Base-by-base conservation (phyloP, 2,113 vertebrate species). In the Zosterops hypoxanthus region DNA sequence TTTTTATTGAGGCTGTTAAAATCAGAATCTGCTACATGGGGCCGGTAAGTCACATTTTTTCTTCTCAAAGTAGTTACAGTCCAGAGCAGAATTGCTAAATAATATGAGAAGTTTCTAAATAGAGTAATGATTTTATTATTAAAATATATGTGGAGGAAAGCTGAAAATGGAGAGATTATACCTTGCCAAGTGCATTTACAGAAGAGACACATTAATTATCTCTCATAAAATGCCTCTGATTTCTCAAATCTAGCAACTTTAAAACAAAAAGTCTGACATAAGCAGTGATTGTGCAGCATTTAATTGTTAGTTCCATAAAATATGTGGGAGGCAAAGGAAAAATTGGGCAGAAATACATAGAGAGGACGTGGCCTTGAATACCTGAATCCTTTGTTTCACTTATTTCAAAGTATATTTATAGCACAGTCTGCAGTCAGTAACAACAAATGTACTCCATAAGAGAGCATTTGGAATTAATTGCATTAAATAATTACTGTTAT, bases 1-100 rank as follows among this genome's bases (percentile, higher is more conserved):
- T 82, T 94, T 93, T 90, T 90, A 85, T 47, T 69, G 63, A 82
- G 77, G 49, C 10, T 92, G 11, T 92, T 88, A 66, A 23, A 88
- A 41, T 56, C 42, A 68, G 76, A 90, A 71, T 86, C 63, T 83
- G 19, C 36, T 92, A 15, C 39, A 9, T 6, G 47, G 49, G 55
- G 28, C 36, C 0, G 13, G 33, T 77, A 47, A 42, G 47, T 95
- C 50, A 26, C 11, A 9, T 75, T 47, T 82, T 66, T 55, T 72
- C 65, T 69, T 76, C 42, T 89, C 46, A n/a, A 56, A 83, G 68
- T 70, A 70, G 44, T 92, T 91, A 61, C 56, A 70, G 25, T 92
- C 50, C 60, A 84, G 24, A 66, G 6, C 36, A 71, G 39, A 88
- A 49, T 66, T 87, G 34, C 36, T 92, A 82, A 88, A 86, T 63